Percentiles rank a stretch among this genome's conserved stretches.
Conservation (phyloP, 1,140 invertebrate species). For the Sitobion miscanthi region DNA sequence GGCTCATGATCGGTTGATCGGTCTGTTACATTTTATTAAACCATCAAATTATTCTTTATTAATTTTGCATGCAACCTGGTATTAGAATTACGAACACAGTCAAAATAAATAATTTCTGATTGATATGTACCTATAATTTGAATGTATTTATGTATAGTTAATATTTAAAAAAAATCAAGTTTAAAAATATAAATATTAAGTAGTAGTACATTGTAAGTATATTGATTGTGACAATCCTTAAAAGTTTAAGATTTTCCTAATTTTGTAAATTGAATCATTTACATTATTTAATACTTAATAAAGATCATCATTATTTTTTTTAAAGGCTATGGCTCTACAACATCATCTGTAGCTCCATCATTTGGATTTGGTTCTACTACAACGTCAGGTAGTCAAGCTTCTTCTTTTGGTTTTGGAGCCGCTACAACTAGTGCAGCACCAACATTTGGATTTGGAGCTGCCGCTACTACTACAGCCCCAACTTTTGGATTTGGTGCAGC, state of each 20-base stretch:
- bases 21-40: too few species aligned
- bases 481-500: conserved; percentile 45
- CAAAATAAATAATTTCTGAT: too few species aligned
- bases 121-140: neutral
- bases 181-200: neutral
- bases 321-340: conserved; percentile 59
- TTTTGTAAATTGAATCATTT: neutral
- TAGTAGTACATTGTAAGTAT: neutral
- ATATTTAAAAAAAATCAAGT: neutral
- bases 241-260: neutral
- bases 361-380: conserved; percentile 58
- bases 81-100: too few species aligned
- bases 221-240: neutral
- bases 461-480: conserved; percentile 58
- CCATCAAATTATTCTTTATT: too few species aligned
- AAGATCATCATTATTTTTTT: neutral
- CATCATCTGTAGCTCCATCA: conserved; percentile 60
- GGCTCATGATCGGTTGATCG: too few species aligned
- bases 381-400: conserved; percentile 59
- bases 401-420: conserved; percentile 68
- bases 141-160: neutral
- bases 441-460: conserved; percentile 59
- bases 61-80: too few species aligned
- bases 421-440: conserved; percentile 59
- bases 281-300: neutral